Evolutionary conservation across 2,888 invertebrate species (phyloP), one percentile per base, ranked within the genome.

Genomic region (Neoitamus cyanurus): DNA sequence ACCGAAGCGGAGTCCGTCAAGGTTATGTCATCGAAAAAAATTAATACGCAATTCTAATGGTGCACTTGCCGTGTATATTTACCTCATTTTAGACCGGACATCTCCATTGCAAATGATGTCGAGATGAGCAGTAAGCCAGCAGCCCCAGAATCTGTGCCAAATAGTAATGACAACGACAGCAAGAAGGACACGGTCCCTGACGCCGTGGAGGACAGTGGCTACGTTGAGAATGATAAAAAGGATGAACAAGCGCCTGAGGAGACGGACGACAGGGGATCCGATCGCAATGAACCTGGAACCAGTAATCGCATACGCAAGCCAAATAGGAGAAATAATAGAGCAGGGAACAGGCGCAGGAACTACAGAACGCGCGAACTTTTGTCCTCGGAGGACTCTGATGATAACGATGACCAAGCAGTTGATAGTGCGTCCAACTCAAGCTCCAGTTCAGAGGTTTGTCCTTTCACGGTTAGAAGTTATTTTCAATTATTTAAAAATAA

Each of bases 331-430:
- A 48, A 48, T 42, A 30, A 80, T 46, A 7, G 69, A 28, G 25
- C 78, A 0, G 82, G 75, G 11, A 42, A 36, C 0, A 78, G 86
- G 25, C 85, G 85, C 13, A 83, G 87, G n/a, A 86, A 86, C 36
- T 87, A 87, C 37, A 85, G 87, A 37, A 84, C 78, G 37, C 87
- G 85, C 37, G 78, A 86, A 15, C 68, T 86, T 0, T 86, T 87
- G 6, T 87, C 87, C 1, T 87, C 87, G 0, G 86, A 75, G 28
- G 84, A 84, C 6, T 77, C 73, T n/a, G 75, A 58, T 75, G 83
- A 84, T 7, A 31, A 70, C 78, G 37, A 58, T 68, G 69, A 82
- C 28, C 37, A 58, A 69, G 48, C 72, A 2, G 15, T 72, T 15
- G 31, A 37, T 15, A 42, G 31, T 46, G 15, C 70, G 9, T 69